Evolutionary conservation across 2,888 invertebrate species (phyloP).

Genomic region (Perizoma affinitatum): DNA sequence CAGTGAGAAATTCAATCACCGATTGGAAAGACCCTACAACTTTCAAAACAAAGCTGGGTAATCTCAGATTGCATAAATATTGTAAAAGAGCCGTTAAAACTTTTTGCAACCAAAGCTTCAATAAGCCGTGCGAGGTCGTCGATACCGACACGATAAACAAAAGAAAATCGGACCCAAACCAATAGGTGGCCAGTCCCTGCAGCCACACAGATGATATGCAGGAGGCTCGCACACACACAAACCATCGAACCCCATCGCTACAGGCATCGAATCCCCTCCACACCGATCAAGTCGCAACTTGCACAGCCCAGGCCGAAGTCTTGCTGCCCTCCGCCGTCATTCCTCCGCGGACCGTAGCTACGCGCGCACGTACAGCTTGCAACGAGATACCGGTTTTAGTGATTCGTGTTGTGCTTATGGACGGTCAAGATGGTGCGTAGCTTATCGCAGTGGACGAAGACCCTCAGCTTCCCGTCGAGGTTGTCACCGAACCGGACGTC

Average conservation of each 20-base stretch:
- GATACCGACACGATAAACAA: slow-evolving; percentile 66
- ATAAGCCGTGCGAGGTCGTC: slow-evolving; percentile 44
- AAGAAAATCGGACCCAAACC: slow-evolving; percentile 62
- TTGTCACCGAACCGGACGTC: slow-evolving; percentile 92
- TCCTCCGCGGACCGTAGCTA: slow-evolving; percentile 68
- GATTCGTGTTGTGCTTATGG: slow-evolving; percentile 77
- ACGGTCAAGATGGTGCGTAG: slow-evolving; percentile 91
- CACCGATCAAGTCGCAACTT: slow-evolving; percentile 68
- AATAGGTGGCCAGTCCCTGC: slow-evolving; percentile 54
- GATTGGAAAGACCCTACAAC: not conserved
- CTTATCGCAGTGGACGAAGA: slow-evolving; percentile 95
- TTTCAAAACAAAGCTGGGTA: slow-evolving; percentile 10
- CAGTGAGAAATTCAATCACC: too few relatives aligned
- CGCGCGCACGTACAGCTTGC: slow-evolving; percentile 62
- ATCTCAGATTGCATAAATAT: slow-evolving; percentile 25
- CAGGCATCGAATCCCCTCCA: slow-evolving; percentile 45
- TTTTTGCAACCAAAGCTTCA: slow-evolving; percentile 39
- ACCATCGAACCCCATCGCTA: slow-evolving; percentile 38
- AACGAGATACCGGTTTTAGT: slow-evolving; percentile 58
- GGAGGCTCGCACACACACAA: slow-evolving; percentile 41
- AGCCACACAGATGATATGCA: slow-evolving; percentile 38
- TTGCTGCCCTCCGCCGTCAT: slow-evolving; percentile 61
- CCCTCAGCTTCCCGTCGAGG: slow-evolving; percentile 94
- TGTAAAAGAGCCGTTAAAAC: slow-evolving; percentile 30
- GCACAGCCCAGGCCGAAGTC: slow-evolving; percentile 61